Evolutionary conservation across 2,888 invertebrate species (phyloP).

Genomic region (Ypsolopha scabrella): DNA sequence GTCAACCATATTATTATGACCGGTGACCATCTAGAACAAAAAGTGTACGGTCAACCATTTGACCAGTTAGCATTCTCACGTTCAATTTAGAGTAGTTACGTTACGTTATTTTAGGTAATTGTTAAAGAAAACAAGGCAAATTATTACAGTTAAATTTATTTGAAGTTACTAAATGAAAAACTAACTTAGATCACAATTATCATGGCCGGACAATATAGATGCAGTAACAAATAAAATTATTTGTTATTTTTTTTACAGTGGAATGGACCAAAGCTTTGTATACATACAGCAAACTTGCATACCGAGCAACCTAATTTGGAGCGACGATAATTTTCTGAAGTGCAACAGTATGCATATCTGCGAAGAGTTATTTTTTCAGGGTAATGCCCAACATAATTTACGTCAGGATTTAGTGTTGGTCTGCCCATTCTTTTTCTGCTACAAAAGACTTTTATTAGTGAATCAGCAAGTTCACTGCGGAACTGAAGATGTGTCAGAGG

Average conservation of each 20-base stretch:
- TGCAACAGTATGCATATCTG: not conserved
- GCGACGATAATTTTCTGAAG: not conserved
- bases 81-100: too few relatives aligned
- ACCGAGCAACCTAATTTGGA: not conserved
- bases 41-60: too few relatives aligned
- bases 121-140: too few relatives aligned
- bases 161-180: too few relatives aligned
- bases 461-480: conserved; percentile 4
- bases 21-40: too few relatives aligned
- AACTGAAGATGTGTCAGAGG: conserved; percentile 4
- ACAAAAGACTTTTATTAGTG: not conserved
- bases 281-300: not conserved
- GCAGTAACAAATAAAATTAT: not conserved
- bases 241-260: not conserved
- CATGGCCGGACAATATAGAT: too few relatives aligned
- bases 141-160: too few relatives aligned
- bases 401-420: not conserved
- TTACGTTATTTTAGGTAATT: too few relatives aligned
- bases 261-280: not conserved
- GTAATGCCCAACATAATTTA: not conserved
- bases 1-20: too few relatives aligned
- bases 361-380: not conserved
- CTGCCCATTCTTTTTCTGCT: not conserved
- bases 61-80: too few relatives aligned
- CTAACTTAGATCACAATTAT: too few relatives aligned